Evolutionary conservation across 2,113 vertebrate genomes (phyloP), one percentile per base, ranked within the genome.

Genomic region (Fregetta grallaria): DNA sequence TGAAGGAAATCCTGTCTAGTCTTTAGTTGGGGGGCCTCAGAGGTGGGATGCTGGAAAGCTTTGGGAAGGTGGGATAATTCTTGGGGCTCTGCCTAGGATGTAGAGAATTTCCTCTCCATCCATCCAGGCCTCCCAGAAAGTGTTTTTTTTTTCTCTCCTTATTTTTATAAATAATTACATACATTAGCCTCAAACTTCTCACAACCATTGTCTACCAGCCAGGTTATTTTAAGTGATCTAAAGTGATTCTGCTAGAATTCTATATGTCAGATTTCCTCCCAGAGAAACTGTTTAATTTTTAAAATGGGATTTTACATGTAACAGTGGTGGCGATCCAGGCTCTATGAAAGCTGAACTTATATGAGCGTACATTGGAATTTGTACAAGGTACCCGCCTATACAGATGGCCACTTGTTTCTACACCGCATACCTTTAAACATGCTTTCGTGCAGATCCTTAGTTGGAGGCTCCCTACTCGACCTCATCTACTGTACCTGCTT

Each of bases 1-100:
- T 29, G 62, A 84, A 73, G 73, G 91, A 91, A 91, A 87, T 93
- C 62, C 87, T 80, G 78, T 84, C 94, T 84, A 45, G 73, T 50
- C 78, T 80, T 61, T 40, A 61, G 56, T 0, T 83, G 73, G 36
- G 61, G 13, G n/a, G 25, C 27, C 78, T 74, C 63, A 50, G 52
- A 79, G 52, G 36, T 88, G 78, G 90, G 76, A 12, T 18, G 26
- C 34, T 81, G 70, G 73, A 91, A 88, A 40, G 67, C 55, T 74
- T 32, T 27, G 50, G 45, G 45, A 59, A 88, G 58, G 78, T 66
- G 74, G 62, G 74, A 40, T 91, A 61, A 29, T 67, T 74, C 61
- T 8, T 74, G 38, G 49, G 66, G 49, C 65, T 90, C n/a, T 83
- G 77, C 72, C 49, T 91, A 12, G 22, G 20, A 34, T 36, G 45